phyloP scores from a whole-genome alignment of 2,888 invertebrate species.

The Didymodactylos carnosus region DNA sequence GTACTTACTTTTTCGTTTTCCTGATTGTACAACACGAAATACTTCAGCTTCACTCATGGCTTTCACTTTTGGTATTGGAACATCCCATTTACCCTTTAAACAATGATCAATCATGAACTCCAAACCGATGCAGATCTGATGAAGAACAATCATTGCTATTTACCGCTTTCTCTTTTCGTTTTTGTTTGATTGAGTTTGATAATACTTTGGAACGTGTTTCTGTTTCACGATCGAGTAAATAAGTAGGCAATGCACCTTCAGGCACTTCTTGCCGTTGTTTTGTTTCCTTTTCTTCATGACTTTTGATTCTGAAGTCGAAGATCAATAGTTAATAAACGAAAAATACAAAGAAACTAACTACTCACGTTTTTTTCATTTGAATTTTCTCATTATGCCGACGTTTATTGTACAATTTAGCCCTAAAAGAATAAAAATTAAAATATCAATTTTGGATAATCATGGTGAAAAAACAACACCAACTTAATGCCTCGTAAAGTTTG shows the following conservation, averaged over 20 bases:
- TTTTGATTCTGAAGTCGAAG: constrained; percentile 43
- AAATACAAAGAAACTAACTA: constrained; percentile 15
- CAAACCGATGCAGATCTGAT: too few relatives aligned
- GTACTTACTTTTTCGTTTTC: constrained; percentile 55
- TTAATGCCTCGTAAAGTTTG: constrained; percentile 77
- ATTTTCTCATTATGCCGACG: constrained; percentile 90
- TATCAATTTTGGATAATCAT: too few relatives aligned
- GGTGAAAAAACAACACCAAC: too few relatives aligned
- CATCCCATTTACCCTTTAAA: constrained; percentile 79
- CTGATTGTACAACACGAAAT: constrained; percentile 70
- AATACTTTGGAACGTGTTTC: constrained; percentile 79
- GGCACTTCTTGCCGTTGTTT: constrained; percentile 58
- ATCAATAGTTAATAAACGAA: neutral
- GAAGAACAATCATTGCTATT: neutral
- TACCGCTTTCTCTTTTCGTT: constrained; percentile 84
- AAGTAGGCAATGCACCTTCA: constrained; percentile 68
- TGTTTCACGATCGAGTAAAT: constrained; percentile 84
- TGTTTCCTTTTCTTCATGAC: constrained; percentile 80
- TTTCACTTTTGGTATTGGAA: constrained; percentile 89
- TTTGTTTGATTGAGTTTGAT: constrained; percentile 97
- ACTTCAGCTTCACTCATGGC: constrained; percentile 83
- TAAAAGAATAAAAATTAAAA: constrained; percentile 16
- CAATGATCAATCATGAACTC: constrained; percentile 14
- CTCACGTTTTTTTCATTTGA: constrained; percentile 78
- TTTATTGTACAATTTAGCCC: constrained; percentile 85